A percentile compares a stretch with the other conserved stretches of the same genome.
phyloP scores from a whole-genome alignment of 2,797 vertebrate species.

The Sebastes oblongus region DNA sequence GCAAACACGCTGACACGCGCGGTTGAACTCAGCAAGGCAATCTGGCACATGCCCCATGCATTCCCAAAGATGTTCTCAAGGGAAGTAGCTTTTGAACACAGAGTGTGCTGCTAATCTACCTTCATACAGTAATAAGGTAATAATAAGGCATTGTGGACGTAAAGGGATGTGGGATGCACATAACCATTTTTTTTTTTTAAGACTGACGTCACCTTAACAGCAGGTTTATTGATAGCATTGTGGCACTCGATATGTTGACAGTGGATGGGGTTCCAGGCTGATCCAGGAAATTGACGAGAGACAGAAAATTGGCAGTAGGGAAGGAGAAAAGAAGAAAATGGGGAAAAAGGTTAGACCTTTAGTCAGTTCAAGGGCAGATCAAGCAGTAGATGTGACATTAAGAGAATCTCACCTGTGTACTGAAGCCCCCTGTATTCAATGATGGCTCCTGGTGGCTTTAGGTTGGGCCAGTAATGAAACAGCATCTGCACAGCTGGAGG shows the following conservation, averaged over 20 bases:
- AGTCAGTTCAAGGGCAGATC: slow-evolving; percentile 22
- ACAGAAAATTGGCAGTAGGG: background rate
- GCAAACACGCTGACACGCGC: slow-evolving; percentile 12
- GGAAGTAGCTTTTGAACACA: slow-evolving; percentile 8
- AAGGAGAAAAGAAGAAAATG: background rate
- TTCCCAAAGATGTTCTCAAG: slow-evolving; percentile 4
- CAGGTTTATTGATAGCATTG: slow-evolving; percentile 98
- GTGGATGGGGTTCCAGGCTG: slow-evolving; percentile 99
- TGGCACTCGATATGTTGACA: slow-evolving; percentile 99
- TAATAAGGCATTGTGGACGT: background rate
- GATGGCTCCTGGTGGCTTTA: slow-evolving; percentile 98
- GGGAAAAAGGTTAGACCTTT: slow-evolving; percentile 13
- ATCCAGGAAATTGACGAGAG: slow-evolving; percentile 11
- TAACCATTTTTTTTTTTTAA: background rate
- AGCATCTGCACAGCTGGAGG: slow-evolving; percentile 99
- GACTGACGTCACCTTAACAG: slow-evolving; percentile 91
- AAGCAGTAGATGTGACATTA: slow-evolving; percentile 10
- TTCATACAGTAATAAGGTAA: background rate
- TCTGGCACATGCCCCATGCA: slow-evolving; percentile 23
- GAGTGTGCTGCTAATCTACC: background rate
- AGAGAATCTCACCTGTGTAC: slow-evolving; percentile 90
- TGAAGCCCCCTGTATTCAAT: slow-evolving; percentile 98
- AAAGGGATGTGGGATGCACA: background rate
- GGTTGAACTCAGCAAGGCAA: slow-evolving; percentile 30
- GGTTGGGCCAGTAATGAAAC: slow-evolving; percentile 99